Evolutionary conservation across 1,140 invertebrate species (phyloP), one percentile per base, ranked within the genome.

Genomic region (Drosophila burlai): DNA sequence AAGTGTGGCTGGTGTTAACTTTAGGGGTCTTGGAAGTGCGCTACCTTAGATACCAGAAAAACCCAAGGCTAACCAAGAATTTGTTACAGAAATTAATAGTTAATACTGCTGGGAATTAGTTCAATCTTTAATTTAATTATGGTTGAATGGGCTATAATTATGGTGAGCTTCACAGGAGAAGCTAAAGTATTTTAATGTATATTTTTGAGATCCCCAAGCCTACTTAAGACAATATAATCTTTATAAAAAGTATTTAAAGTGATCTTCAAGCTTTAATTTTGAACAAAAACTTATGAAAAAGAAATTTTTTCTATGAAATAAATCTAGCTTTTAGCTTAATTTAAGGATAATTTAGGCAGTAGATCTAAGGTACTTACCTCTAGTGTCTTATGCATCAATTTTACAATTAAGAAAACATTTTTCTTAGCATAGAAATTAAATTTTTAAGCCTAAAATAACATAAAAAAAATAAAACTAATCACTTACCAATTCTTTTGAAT

Each of bases 361-460:
- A 34, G 31, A 34, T 6, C 8, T 10, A 4, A 8, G 6, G 7
- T 4, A 34, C 1, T 8, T 0, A n/a, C 4, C 26, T 8, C 4
- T 15, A 21, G 8, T 4, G 11, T 0, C 10, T 2, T 9, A 1
- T 15, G 1, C 0, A 4, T 21, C 8, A 3, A 24, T 3, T 36
- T 54, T 55, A 5, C 0, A 3, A 31, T 7, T 7, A 46, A 29
- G 2, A 7, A 40, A 40, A 16, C 11, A 36, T 36, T 36, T 36
- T 36, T 13, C 7, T 10, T 0, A 36, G 0, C 34, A 11, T 36
- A 1, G 2, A 36, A 36, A 36, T 11, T 36, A 8, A 4, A 36
- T 36, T 36, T 13, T 36, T 36, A 36, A 36, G 34, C 11, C 34
- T 36, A 4, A 36, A 36, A 36, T 36, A 36, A 11, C 0, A 13